phyloP scores from a whole-genome alignment of 2,113 vertebrate genomes.

The Siniperca chuatsi region DNA sequence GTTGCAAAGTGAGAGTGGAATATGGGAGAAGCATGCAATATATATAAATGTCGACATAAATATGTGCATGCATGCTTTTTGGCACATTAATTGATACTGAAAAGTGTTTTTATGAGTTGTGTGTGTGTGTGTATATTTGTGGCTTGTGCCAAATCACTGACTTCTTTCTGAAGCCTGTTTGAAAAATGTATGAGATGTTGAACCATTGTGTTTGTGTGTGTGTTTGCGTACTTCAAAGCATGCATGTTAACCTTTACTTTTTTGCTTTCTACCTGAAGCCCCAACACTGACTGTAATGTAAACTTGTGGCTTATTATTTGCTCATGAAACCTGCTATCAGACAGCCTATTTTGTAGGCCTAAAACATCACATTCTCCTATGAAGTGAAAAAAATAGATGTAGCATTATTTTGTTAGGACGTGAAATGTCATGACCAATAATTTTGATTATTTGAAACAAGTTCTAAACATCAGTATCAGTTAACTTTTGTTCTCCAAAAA shows the following conservation, averaged over 20 bases:
- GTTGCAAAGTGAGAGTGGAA: conserved; percentile 78
- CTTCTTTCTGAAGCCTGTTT: conserved; percentile 93
- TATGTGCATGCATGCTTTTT: conserved; percentile 28
- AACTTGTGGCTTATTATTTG: conserved; percentile 43
- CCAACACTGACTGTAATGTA: conserved; percentile 36
- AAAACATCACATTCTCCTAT: conserved; percentile 6
- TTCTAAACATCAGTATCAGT: background rate
- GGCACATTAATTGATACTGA: conserved; percentile 33
- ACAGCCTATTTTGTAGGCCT: conserved; percentile 75
- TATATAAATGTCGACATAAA: conserved; percentile 52
- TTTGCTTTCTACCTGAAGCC: conserved; percentile 40
- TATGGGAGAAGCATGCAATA: background rate
- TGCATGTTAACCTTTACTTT: conserved; percentile 72
- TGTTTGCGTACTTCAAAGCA: conserved; percentile 65
- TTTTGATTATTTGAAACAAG: background rate
- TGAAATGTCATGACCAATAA: conserved; percentile 7
- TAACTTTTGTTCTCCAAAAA: conserved; percentile 1
- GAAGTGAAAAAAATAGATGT: background rate
- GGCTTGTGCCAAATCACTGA: conserved; percentile 91
- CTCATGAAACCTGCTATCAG: conserved; percentile 10
- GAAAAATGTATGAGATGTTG: conserved; percentile 94
- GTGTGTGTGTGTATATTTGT: conserved; percentile 65
- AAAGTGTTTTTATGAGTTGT: conserved; percentile 48
- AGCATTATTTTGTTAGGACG: background rate
- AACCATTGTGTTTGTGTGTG: conserved; percentile 85